phyloP scores from a whole-genome alignment of 2,797 vertebrate genomes.

The Euthynnus affinis region DNA sequence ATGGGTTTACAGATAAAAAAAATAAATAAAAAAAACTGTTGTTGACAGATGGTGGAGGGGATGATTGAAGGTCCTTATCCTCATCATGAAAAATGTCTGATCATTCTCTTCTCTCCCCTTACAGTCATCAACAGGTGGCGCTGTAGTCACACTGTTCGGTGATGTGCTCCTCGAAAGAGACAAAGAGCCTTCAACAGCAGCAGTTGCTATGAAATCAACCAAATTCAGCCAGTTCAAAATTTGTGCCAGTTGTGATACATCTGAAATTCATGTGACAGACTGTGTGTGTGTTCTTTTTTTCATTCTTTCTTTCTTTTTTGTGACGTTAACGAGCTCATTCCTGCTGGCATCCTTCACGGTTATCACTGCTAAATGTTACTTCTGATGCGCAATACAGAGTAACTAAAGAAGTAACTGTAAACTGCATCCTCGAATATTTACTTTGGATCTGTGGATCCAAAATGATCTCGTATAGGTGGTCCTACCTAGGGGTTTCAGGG shows the following conservation, averaged over 20 bases:
- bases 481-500: not conserved
- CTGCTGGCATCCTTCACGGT: conserved; percentile 8
- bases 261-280: conserved; percentile 26
- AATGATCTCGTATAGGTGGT: not conserved
- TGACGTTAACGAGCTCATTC: conserved; percentile 25
- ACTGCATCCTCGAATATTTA: conserved; percentile 17
- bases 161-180: conserved; percentile 33
- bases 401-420: not conserved
- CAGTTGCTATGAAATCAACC: conserved; percentile 4
- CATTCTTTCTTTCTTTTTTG: not conserved
- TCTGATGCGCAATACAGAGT: not conserved
- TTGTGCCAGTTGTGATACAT: conserved; percentile 39
- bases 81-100: conserved; percentile 12
- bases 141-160: conserved; percentile 66
- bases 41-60: conserved; percentile 36
- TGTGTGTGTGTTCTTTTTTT: not conserved
- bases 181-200: conserved; percentile 58
- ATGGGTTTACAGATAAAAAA: conserved; percentile 13
- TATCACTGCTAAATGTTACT: conserved; percentile 41
- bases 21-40: conserved; percentile 26
- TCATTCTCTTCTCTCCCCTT: conserved; percentile 7
- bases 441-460: not conserved
- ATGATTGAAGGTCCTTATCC: conserved; percentile 30
- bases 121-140: conserved; percentile 74
- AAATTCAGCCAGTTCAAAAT: conserved; percentile 19